Conservation (phyloP, 1,140 invertebrate species). For the Drosophila nannoptera region DNA sequence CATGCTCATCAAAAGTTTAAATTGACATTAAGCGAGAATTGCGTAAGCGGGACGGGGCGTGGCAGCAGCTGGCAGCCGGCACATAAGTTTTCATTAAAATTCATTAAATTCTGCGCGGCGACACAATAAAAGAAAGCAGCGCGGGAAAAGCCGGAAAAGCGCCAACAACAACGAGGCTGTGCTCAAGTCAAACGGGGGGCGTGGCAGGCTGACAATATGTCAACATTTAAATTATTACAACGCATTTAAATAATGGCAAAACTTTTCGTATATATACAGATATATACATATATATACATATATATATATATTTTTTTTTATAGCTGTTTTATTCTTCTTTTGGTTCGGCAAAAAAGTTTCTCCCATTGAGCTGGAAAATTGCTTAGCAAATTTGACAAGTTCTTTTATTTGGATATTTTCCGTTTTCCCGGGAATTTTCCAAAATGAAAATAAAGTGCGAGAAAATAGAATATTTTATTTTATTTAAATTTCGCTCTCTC, state of each 20-base stretch:
- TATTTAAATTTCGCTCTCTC: constrained; percentile 37
- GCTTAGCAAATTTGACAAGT: constrained; percentile 11
- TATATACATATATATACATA: no score
- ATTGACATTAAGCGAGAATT: constrained; percentile 53
- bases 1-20: constrained; percentile 41
- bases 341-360: not conserved
- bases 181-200: constrained; percentile 46
- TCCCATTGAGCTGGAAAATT: constrained; percentile 15
- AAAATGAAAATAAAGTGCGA: not conserved
- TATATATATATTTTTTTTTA: not conserved
- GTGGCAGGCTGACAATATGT: constrained; percentile 61
- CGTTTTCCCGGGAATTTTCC: not conserved
- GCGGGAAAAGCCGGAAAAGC: constrained; percentile 37
- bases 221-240: constrained; percentile 70
- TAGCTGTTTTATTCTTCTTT: constrained; percentile 30
- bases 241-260: constrained; percentile 66
- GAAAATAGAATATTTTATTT: constrained; percentile 10
- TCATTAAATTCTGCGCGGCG: constrained; percentile 65
- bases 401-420: not conserved
- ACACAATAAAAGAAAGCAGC: constrained; percentile 53
- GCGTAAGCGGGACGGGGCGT: not conserved
- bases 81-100: constrained; percentile 73
- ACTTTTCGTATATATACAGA: no score
- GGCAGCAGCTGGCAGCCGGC: constrained; percentile 17
- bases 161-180: no score